phyloP scores from a whole-genome alignment of 1,140 invertebrate species.

The Drosophila repleta region DNA sequence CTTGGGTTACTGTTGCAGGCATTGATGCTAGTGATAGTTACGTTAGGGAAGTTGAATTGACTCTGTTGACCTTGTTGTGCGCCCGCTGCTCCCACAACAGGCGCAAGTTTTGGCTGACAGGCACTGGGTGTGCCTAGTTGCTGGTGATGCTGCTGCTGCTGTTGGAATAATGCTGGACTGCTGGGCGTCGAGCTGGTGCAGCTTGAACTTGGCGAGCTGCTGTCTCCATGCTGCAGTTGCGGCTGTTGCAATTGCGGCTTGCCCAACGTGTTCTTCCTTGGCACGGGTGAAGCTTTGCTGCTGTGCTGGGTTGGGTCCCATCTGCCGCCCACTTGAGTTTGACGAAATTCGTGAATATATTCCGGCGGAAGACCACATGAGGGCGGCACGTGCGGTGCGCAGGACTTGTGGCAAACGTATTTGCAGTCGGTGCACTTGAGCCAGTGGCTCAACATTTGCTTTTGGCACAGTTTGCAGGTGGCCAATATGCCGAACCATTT shows the following conservation, averaged over 20 bases:
- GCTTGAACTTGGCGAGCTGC: slow-evolving; percentile 97
- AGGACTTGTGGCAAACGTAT: slow-evolving; percentile 95
- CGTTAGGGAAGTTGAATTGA: slow-evolving; percentile 93
- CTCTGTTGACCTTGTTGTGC: slow-evolving; percentile 85
- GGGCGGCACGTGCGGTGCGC: slow-evolving; percentile 94
- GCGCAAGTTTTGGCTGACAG: slow-evolving; percentile 65
- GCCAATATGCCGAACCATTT: slow-evolving; percentile 95
- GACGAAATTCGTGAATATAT: slow-evolving; percentile 92
- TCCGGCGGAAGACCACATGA: slow-evolving; percentile 95
- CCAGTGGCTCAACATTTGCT: slow-evolving; percentile 93
- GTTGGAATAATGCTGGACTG: slow-evolving; percentile 91
- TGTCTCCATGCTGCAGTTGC: slow-evolving; percentile 87
- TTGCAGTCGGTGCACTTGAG: slow-evolving; percentile 98
- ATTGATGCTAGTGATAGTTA: slow-evolving; percentile 66
- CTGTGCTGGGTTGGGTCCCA: slow-evolving; percentile 84
- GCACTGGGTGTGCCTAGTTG: slow-evolving; percentile 65
- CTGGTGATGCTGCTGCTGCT: slow-evolving; percentile 70
- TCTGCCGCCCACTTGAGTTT: slow-evolving; percentile 84
- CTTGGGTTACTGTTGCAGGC: slow-evolving; percentile 45
- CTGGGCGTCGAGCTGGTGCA: slow-evolving; percentile 98
- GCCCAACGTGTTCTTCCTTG: slow-evolving; percentile 55
- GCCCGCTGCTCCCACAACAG: slow-evolving; percentile 57
- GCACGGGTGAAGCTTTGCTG: slow-evolving; percentile 84
- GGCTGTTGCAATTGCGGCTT: slow-evolving; percentile 56
- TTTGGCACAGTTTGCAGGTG: slow-evolving; percentile 95